Evolutionary conservation across 2,888 invertebrate species (phyloP), one percentile per base, ranked within the genome.

Genomic region (Perizoma affinitatum): DNA sequence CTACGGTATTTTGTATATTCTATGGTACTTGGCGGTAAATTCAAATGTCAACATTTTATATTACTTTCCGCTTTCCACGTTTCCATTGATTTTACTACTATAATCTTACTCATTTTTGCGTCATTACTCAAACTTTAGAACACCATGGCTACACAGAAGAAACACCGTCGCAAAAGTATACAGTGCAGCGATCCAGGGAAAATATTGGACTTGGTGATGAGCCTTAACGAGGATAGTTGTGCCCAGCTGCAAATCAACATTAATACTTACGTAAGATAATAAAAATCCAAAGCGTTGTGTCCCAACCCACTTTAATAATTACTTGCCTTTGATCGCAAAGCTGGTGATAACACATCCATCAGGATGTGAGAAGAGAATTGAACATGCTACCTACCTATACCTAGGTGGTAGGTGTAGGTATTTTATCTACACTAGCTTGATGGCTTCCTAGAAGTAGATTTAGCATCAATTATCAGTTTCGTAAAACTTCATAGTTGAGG

Each of bases 101-200:
- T 5, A 3, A 4, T 38, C 38, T 22, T 38, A 38, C 38, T 6
- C 7, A 38, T 7, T 22, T 44, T 11, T 6, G 11, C 8, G 11
- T 5, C 6, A n/a, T 46, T 4, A n/a, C 10, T 11, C 3, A 7
- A 49, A 10, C 22, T 49, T 9, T 22, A 49, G 8, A 22, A 51
- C 9, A 51, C 9, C 8, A 65, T 65, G 65, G 11, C 69, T 42
- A 22, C 50, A 11, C 58, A 61, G n/a, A 54, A 76, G 71, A 77
- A 71, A 61, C 63, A 71, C n/a, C 79, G 67, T 55, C 76, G 80
- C 40, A 85, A 72, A 71, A 72, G 68, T 40, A 81, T 94, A 46
- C 86, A 92, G 75, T 79, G 87, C 45, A 94, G 93, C 60, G 93
- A 94, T 75, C 94, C 94, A 5, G 93, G 92, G 6, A 93, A 93